phyloP scores from a whole-genome alignment of 92 coral and sea anemone species.

The Porites cylindrica region DNA sequence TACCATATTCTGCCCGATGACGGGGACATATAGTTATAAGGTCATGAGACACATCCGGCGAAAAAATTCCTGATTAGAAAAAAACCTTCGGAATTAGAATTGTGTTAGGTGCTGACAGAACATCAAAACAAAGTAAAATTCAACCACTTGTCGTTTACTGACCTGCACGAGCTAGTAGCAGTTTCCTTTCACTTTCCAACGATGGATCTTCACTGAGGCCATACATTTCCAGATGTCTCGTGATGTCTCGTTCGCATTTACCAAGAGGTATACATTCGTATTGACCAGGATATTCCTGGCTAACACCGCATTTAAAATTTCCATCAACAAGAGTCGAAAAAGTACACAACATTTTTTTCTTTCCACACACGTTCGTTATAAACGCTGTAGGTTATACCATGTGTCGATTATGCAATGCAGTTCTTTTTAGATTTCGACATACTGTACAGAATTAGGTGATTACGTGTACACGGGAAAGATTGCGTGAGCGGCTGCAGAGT shows the following conservation, averaged over 20 bases:
- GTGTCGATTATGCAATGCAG: no score
- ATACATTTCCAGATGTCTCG: slow-evolving; percentile 6
- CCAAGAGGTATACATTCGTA: neutral
- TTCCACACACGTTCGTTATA: no score
- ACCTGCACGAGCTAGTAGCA: neutral
- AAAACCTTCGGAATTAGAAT: no score
- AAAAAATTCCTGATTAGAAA: slow-evolving; percentile 10
- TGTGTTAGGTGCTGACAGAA: no score
- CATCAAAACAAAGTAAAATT: no score
- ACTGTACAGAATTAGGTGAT: no score
- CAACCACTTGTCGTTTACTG: neutral
- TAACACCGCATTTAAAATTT: neutral
- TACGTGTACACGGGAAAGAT: no score
- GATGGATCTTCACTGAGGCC: neutral
- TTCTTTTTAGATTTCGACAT: no score
- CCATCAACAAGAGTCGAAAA: no score
- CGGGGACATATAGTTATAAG: slow-evolving; percentile 43
- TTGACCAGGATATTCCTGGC: neutral
- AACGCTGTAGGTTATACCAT: no score
- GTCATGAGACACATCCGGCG: slow-evolving; percentile 38
- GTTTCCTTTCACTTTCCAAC: neutral
- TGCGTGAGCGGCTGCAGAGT: no score
- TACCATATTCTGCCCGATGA: slow-evolving; percentile 55
- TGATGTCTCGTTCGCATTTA: neutral
- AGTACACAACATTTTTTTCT: no score